Evolutionary conservation across 2,113 vertebrate genomes (phyloP).

Genomic region (Tenrec ecaudatus): DNA sequence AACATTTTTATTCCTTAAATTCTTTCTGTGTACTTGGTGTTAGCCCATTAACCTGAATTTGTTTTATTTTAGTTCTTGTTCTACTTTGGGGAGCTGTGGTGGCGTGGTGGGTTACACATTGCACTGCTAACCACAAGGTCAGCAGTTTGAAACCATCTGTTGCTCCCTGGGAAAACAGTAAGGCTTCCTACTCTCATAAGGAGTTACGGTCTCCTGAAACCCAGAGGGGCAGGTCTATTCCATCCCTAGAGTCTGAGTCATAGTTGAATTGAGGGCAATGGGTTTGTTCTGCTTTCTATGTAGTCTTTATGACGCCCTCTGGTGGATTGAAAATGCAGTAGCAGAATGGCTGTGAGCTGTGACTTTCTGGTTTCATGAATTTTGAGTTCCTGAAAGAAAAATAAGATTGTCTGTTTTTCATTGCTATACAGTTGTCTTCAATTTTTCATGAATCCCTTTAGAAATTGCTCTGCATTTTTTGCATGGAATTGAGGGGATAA

Average conservation of each 20-base stretch:
- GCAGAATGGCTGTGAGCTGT: neutral
- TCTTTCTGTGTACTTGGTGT: neutral
- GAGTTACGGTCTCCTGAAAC: too few relatives aligned
- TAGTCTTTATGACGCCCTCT: conserved; percentile 31
- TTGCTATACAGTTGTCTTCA: neutral
- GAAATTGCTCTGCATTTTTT: neutral
- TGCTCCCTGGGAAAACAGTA: too few relatives aligned
- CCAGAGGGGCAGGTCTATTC: too few relatives aligned
- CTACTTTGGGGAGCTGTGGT: too few relatives aligned
- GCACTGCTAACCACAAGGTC: too few relatives aligned
- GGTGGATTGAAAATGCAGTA: neutral
- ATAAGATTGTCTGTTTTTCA: neutral
- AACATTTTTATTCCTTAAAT: neutral
- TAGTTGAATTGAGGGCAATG: too few relatives aligned
- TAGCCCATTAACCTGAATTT: neutral
- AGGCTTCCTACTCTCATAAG: too few relatives aligned
- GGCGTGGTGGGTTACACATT: too few relatives aligned
- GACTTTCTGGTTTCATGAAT: neutral
- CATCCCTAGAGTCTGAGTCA: too few relatives aligned
- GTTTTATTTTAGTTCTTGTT: too few relatives aligned
- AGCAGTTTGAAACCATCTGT: too few relatives aligned
- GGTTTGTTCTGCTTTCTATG: neutral
- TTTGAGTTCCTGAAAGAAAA: neutral
- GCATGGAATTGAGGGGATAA: neutral
- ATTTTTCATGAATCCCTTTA: neutral